Conservation (phyloP, 2,888 invertebrate species). For the Spilarctia lutea region DNA sequence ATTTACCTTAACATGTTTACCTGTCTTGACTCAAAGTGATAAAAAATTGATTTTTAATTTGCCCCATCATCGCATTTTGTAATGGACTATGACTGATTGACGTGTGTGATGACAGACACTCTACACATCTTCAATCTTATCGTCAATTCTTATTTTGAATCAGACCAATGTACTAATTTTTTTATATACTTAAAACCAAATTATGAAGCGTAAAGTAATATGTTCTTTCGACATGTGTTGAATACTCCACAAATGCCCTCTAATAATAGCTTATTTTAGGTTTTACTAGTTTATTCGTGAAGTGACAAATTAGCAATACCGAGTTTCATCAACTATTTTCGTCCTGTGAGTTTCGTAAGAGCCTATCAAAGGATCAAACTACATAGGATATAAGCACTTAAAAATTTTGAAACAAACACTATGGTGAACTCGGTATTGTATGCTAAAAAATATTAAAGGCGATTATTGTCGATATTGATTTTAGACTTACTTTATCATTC, state of each 20-base stretch:
- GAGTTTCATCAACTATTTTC: too few relatives aligned
- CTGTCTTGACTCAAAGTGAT: not conserved
- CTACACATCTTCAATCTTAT: too few relatives aligned
- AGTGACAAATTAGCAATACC: too few relatives aligned
- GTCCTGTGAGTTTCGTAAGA: too few relatives aligned
- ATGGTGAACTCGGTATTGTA: too few relatives aligned
- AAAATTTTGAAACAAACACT: not conserved
- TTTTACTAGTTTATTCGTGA: not conserved
- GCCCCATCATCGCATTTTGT: constrained; percentile 24
- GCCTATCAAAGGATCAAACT: too few relatives aligned
- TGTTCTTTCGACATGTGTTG: not conserved
- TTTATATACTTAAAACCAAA: not conserved
- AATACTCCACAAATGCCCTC: not conserved
- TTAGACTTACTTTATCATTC: not conserved
- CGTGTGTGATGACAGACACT: constrained; percentile 18
- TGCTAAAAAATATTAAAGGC: too few relatives aligned
- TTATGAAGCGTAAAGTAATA: not conserved
- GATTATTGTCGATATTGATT: too few relatives aligned
- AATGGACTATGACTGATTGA: constrained; percentile 37
- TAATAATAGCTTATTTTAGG: not conserved
- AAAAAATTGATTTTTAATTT: constrained; percentile 26
- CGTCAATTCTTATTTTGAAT: not conserved
- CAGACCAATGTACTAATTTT: not conserved
- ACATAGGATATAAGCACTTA: not conserved
- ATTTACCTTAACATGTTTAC: constrained; percentile 5